Evolutionary conservation across 2,888 invertebrate genomes (phyloP).

Genomic region (Rambutsinella grinnellia): DNA sequence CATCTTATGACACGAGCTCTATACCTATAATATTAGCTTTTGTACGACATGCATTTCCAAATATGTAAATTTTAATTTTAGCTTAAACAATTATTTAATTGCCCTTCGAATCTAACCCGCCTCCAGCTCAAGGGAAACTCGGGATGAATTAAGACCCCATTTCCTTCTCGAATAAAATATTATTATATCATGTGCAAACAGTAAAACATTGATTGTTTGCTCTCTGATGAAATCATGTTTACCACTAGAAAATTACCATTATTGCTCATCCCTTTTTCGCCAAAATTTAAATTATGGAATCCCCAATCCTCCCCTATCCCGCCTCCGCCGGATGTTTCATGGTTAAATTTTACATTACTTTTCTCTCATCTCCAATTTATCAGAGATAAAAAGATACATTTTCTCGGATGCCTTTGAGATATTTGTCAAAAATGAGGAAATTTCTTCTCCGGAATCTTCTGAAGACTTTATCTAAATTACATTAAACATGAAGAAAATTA

Average conservation of each 20-base stretch:
- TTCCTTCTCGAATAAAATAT: slow-evolving; percentile 17
- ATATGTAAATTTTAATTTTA: slow-evolving; percentile 43
- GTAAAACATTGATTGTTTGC: slow-evolving; percentile 45
- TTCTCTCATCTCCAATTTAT: too few relatives aligned
- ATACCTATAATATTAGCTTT: too few relatives aligned
- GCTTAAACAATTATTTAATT: slow-evolving; percentile 54
- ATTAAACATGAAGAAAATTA: slow-evolving; percentile 1
- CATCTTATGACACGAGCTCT: not conserved
- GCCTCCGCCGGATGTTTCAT: not conserved
- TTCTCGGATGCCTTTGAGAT: not conserved
- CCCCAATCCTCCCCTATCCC: not conserved
- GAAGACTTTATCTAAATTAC: not conserved
- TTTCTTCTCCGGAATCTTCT: not conserved
- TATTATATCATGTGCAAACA: slow-evolving; percentile 25
- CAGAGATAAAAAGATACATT: not conserved
- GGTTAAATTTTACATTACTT: too few relatives aligned
- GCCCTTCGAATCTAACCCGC: slow-evolving; percentile 5
- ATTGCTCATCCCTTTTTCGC: not conserved
- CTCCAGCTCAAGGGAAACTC: slow-evolving; percentile 14
- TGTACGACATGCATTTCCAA: too few relatives aligned
- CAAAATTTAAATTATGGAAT: not conserved
- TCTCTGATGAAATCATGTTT: slow-evolving; percentile 35
- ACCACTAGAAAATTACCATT: slow-evolving; percentile 16
- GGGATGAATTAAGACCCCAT: not conserved
- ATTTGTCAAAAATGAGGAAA: slow-evolving; percentile 13